phyloP scores from a whole-genome alignment of 2,113 vertebrate genomes.

The Protobothrops flavoviridis region DNA sequence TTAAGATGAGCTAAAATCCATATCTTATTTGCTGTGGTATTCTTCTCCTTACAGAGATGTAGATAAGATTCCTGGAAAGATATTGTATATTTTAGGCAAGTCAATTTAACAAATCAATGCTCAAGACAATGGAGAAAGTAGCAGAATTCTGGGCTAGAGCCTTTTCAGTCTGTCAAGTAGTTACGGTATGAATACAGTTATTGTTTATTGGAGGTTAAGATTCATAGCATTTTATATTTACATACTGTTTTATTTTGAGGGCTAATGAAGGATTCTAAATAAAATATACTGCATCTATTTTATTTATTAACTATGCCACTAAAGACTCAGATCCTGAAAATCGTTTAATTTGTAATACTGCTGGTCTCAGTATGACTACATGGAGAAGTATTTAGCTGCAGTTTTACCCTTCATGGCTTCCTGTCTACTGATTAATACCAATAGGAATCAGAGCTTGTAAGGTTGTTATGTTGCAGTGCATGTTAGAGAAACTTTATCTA shows the following conservation, averaged over 20 bases:
- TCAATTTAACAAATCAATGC: not conserved
- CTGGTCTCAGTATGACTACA: not conserved
- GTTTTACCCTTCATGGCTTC: not conserved
- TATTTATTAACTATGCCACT: not conserved
- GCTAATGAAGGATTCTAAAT: not conserved
- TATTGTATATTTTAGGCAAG: not conserved
- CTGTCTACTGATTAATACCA: not conserved
- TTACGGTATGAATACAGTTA: not conserved
- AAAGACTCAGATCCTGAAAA: not conserved
- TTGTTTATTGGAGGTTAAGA: not conserved
- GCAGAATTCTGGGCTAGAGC: not conserved
- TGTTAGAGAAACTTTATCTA: not conserved
- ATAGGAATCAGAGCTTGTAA: not conserved
- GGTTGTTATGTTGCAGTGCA: not conserved
- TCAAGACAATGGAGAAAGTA: not conserved
- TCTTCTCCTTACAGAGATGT: not conserved
- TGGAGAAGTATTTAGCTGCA: not conserved
- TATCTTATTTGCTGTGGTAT: not conserved
- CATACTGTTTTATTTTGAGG: not conserved
- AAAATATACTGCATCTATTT: not conserved
- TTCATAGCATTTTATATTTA: not conserved
- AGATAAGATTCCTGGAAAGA: not conserved
- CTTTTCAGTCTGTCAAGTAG: not conserved
- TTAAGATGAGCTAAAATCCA: not conserved
- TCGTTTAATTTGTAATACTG: not conserved